Evolutionary conservation across 2,888 invertebrate species (phyloP), one percentile per base, ranked within the genome.

Genomic region (Rhaphigaster nebulosa): DNA sequence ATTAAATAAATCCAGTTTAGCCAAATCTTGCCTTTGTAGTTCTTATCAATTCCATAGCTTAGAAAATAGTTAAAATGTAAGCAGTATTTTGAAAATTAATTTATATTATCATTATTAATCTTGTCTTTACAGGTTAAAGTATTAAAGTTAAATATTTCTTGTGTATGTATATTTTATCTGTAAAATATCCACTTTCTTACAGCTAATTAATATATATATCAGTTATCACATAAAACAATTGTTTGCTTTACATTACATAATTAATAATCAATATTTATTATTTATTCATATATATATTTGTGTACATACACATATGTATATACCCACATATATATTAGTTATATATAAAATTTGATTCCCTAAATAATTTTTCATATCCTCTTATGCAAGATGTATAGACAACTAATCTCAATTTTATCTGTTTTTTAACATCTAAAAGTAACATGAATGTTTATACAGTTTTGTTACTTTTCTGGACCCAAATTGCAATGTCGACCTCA

Each of bases 271-370:
- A 84, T 45, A 84, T 84, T 50, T 45, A 84, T 84, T 26, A 84
- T 84, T 13, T 45, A 84, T 50, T 5, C 6, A 84, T 41, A 45
- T 76, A n/a, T n/a, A 76, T 76, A 38, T 76, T 38, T 76, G 34
- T 34, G 20, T 34, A 70, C 20, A 70, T 20, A 70, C 34, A 34
- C 18, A 38, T 23, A 38, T 76, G 34, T 76, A 76, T 76, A 38
- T 38, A 76, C 38, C 10, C 38, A 38, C 38, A 76, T 20, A 89
- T 89, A 87, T 90, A 87, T 50, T 45, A 52, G 56, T 84, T 65
- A 56, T 60, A 87, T 90, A 90, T 87, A 90, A 90, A 90, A 90
- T 87, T 90, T 90, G 87, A 90, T 90, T 90, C 87, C 90, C 90
- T 90, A 90, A 90, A 76, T 90, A 90, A 90, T 87, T 84, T 50